Base-by-base conservation (phyloP, 1,140 invertebrate genomes). In the Zophobas morio region DNA sequence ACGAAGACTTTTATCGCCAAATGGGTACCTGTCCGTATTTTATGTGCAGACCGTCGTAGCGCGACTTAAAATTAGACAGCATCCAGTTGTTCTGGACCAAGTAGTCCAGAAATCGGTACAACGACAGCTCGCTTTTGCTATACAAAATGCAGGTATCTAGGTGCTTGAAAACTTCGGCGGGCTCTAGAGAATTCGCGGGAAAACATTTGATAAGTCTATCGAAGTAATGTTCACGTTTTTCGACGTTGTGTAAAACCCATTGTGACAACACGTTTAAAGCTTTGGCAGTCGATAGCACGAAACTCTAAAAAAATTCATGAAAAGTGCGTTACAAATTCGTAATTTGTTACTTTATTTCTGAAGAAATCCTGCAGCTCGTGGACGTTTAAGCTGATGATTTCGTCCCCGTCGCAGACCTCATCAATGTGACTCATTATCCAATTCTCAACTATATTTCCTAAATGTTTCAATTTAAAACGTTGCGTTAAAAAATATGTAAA, bases 81-180 rank as follows among this genome's bases (percentile, higher is more conserved):
- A 89, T 86, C 78, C 91, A 86, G 76, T 87, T 87, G 81, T 90
- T 89, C 76, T 90, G 88, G 75, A 88, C 86, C 72, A 93, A 85
- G 77, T 87, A 88, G 78, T 91, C 87, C 34, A 93, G 84, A 73
- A 93, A 84, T 75, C 90, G 87, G 82, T 89, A 92, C 70, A 86
- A 84, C 79, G 87, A 89, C 40, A 86, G 80, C 81, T 90, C 88
- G 78, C 88, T 90, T 54, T 87, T 87, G 33, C 81, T 83, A 80
- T 87, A 90, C 32, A 91, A 83, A 8, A 86, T 84, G 70, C 89
- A 88, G 39, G 84, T 86, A 76, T 90, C 89, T 40, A 90, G 83
- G 80, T 88, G 87, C 70, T 87, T 87, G 37, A 88, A 86, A 66
- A 89, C 86, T 66, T 85, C 83, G 66, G 83, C 81, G 8, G 85